Evolutionary conservation across 2,797 vertebrate species (phyloP).

Genomic region (Chrysocyon brachyurus): DNA sequence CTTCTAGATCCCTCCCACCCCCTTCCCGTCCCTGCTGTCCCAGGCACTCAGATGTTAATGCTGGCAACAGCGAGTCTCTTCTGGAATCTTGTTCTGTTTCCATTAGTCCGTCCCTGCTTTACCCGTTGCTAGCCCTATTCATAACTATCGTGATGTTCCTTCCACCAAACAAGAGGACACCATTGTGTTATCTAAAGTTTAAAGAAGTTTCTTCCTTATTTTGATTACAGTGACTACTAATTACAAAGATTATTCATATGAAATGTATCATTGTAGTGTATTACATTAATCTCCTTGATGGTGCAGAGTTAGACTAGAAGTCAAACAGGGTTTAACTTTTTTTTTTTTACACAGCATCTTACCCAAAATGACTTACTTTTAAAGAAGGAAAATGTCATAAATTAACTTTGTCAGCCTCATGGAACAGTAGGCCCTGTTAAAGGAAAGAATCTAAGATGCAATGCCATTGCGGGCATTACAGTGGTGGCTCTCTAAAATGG

Average conservation of each 20-base stretch:
- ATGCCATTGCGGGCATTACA: no score
- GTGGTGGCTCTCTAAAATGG: not conserved
- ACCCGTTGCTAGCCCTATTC: not conserved
- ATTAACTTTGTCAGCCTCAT: not conserved
- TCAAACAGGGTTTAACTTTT: not conserved
- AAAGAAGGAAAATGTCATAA: not conserved
- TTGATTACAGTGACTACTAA: not conserved
- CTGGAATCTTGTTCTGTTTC: not conserved
- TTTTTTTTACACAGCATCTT: not conserved
- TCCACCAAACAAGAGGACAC: not conserved
- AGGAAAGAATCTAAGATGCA: not conserved
- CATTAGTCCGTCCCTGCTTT: rapidly evolving
- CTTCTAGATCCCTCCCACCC: not conserved
- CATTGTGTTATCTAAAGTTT: not conserved
- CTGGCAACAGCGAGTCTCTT: not conserved
- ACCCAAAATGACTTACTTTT: not conserved
- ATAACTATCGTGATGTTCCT: not conserved
- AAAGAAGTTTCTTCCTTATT: not conserved
- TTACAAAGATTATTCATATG: not conserved
- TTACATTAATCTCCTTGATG: not conserved
- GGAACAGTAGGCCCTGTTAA: not conserved
- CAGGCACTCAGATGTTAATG: not conserved
- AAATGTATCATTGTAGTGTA: not conserved
- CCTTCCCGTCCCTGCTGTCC: no score
- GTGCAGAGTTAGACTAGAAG: not conserved